Evolutionary conservation across 2,888 invertebrate species (phyloP).

Genomic region (Microctonus brassicae): DNA sequence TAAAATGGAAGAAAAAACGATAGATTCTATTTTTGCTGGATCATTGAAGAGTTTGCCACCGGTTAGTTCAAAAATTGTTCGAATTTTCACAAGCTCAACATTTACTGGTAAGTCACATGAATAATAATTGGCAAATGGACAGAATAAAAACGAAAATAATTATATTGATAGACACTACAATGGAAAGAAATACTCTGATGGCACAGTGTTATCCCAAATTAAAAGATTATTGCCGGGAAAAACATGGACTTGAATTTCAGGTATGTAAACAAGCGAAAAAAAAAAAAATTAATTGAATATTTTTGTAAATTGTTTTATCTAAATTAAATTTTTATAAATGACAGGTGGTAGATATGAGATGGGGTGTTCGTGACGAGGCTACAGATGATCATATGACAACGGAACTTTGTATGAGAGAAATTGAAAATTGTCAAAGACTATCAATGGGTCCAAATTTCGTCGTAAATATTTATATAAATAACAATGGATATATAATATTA

Average conservation of each 20-base stretch:
- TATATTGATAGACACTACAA: slow-evolving; percentile 84
- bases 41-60: slow-evolving; percentile 90
- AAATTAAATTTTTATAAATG: slow-evolving; percentile 7
- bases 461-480: slow-evolving; percentile 70
- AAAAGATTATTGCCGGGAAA: slow-evolving; percentile 97
- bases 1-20: slow-evolving; percentile 89
- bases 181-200: slow-evolving; percentile 98
- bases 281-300: background rate
- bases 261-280: slow-evolving; percentile 70
- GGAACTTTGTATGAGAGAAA: slow-evolving; percentile 97
- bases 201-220: slow-evolving; percentile 97
- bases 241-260: slow-evolving; percentile 98
- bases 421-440: slow-evolving; percentile 95
- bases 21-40: slow-evolving; percentile 92
- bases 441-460: slow-evolving; percentile 99
- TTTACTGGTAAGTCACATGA: slow-evolving; percentile 84
- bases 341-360: slow-evolving; percentile 97
- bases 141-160: too few species aligned
- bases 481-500: background rate
- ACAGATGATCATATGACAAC: slow-evolving; percentile 99
- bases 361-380: slow-evolving; percentile 98
- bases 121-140: slow-evolving; percentile 10
- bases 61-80: slow-evolving; percentile 96
- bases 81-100: slow-evolving; percentile 98
- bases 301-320: background rate